Base-by-base conservation (phyloP, 2,797 vertebrate genomes). In the Melanotaenia parkinsoni region DNA sequence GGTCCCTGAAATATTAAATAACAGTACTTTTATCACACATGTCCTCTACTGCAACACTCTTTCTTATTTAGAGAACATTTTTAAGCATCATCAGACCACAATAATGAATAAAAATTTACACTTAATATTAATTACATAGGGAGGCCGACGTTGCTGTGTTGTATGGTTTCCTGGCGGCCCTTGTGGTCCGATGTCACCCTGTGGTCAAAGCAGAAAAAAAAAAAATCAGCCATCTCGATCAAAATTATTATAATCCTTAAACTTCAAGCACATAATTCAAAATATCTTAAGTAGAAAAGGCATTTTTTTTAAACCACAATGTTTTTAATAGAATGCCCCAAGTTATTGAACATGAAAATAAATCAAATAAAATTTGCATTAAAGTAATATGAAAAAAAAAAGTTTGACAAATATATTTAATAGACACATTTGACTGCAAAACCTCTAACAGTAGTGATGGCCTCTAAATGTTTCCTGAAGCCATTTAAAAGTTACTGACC, bases 121-220 rank as follows among this genome's bases (percentile, higher is more conserved):
- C 13, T 13, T 38, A 43, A 43, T 40, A 50, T n/a, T 61, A 66
- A 43, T 60, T 56, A 87, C 90, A 72, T 28, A 90, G 2, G 8
- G 32, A 2, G 74, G 60, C 38, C 3, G 2, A 30, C 5, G 76
- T 2, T 78, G 76, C 1, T 30, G 83, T 26, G 63, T 64, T 28
- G 94, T 91, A 1, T 68, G 14, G 81, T 92, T 94, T 74, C 94
- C 94, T 58, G 68, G 82, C 2, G 0, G 73, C 9, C 95, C 95
- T 3, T 77, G 91, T 11, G 28, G 74, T 72, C 95, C 95, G 13
- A 63, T 87, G 0, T 95, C 95, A 12, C 95, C 95, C 95, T 95
- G 85, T 83, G 77, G 78, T 54, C 20, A 70, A 66, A 81, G 64
- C 26, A 45, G 62, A 37, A 82, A 82, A 11, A 14, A 51, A 65